These are phyloP conservation scores for Protobothrops mucrosquamatus DNA, from an alignment of 2,113 vertebrate genomes.

Conservation along the genomic window DNA sequence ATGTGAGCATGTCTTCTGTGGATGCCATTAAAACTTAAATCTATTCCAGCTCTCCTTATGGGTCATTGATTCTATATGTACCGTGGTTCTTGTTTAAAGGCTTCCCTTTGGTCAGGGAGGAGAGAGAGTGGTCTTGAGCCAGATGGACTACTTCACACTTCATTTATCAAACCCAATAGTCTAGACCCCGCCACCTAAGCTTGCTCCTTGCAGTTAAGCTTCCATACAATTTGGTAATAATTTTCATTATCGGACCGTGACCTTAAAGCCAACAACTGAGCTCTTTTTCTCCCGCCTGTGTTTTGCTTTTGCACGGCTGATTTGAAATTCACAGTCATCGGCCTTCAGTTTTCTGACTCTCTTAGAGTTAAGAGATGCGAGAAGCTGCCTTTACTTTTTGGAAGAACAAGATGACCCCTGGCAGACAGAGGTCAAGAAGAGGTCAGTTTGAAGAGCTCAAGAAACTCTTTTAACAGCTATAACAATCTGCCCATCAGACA, in stretches of 20 bases:
- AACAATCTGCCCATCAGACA: slow-evolving; percentile 78
- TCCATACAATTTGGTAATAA: slow-evolving; percentile 98
- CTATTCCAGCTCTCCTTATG: slow-evolving; percentile 75
- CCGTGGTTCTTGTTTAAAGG: slow-evolving; percentile 77
- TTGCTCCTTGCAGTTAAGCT: slow-evolving; percentile 89
- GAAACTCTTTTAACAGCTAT: slow-evolving; percentile 75
- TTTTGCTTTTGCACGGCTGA: slow-evolving; percentile 65
- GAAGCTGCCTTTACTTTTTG: slow-evolving; percentile 67
- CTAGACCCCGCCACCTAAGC: slow-evolving; percentile 75
- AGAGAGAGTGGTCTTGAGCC: slow-evolving; percentile 75
- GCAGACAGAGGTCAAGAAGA: slow-evolving; percentile 73
- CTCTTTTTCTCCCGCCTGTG: no score
- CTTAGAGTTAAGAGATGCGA: slow-evolving; percentile 64
- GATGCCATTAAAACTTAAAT: slow-evolving; percentile 80
- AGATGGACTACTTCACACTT: slow-evolving; percentile 99
- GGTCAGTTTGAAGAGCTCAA: slow-evolving; percentile 76
- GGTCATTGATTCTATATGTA: slow-evolving; percentile 80
- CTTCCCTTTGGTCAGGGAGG: slow-evolving; percentile 71
- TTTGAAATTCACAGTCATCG: slow-evolving; percentile 85
- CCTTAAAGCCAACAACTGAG: slow-evolving; percentile 74
- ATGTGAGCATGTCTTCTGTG: slow-evolving; percentile 73
- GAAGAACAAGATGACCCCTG: slow-evolving; percentile 74
- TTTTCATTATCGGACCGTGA: slow-evolving; percentile 99
- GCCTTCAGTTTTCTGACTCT: slow-evolving; percentile 76
- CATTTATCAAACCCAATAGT: slow-evolving; percentile 98